A percentile compares a stretch with the other conserved stretches of the same genome.
Conservation (phyloP, 1,140 invertebrate species). For the Drosophila rhopaloa region DNA sequence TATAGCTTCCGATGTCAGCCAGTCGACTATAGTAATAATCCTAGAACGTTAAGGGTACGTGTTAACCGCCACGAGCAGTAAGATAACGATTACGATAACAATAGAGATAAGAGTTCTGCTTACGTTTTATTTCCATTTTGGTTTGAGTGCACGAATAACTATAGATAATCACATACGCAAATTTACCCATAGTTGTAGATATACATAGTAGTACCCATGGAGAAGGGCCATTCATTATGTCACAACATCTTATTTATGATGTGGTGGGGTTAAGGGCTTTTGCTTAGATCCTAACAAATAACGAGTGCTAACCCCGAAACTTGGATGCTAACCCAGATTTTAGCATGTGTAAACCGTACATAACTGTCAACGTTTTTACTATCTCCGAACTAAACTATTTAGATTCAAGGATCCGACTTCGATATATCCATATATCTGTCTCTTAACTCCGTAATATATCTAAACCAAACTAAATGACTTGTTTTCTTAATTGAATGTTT, state of each 20-base stretch:
- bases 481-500: constrained; percentile 50
- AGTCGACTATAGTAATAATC: constrained; percentile 95
- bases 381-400: constrained; percentile 50
- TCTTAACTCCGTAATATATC: constrained; percentile 2
- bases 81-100: constrained; percentile 61
- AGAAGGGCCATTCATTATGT: background rate
- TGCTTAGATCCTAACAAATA: constrained; percentile 18
- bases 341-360: constrained; percentile 68
- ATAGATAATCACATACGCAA: constrained; percentile 18
- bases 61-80: constrained; percentile 67
- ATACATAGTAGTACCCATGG: constrained; percentile 1
- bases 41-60: constrained; percentile 94
- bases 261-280: constrained; percentile 30
- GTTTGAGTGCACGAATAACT: constrained; percentile 32
- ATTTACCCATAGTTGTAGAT: constrained; percentile 3
- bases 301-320: constrained; percentile 39
- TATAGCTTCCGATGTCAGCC: constrained; percentile 98
- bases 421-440: constrained; percentile 7
- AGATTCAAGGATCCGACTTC: constrained; percentile 21
- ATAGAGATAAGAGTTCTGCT: constrained; percentile 35
- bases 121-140: constrained; percentile 23
- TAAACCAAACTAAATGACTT: constrained; percentile 7
- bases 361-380: constrained; percentile 49
- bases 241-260: constrained; percentile 25
- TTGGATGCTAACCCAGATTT: constrained; percentile 51